Evolutionary conservation across 1,140 invertebrate species (phyloP).

Genomic region (Babylonia areolata): DNA sequence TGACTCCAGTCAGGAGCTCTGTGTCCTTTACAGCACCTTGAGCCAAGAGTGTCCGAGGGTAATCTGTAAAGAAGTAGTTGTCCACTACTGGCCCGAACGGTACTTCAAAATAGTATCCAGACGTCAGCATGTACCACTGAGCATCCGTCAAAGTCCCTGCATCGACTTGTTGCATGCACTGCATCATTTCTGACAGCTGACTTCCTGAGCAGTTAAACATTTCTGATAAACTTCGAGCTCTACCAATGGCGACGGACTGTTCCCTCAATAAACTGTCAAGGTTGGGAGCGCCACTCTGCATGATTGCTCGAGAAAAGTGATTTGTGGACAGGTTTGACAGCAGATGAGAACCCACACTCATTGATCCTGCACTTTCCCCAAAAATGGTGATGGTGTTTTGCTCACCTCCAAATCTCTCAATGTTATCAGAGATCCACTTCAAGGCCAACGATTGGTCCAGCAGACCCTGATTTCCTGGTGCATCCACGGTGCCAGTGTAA

Average conservation of each 20-base stretch:
- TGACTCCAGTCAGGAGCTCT: slow-evolving; percentile 93
- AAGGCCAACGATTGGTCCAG: slow-evolving; percentile 83
- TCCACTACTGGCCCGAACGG: slow-evolving; percentile 94
- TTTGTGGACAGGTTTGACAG: slow-evolving; percentile 88
- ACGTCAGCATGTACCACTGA: slow-evolving; percentile 81
- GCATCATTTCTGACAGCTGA: slow-evolving; percentile 80
- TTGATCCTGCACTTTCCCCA: slow-evolving; percentile 81
- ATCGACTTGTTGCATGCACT: slow-evolving; percentile 85
- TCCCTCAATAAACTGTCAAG: slow-evolving; percentile 93
- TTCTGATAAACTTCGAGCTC: slow-evolving; percentile 77
- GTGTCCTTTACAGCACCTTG: slow-evolving; percentile 93
- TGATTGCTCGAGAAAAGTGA: slow-evolving; percentile 87
- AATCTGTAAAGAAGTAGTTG: slow-evolving; percentile 91
- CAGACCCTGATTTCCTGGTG: slow-evolving; percentile 66
- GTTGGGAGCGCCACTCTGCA: slow-evolving; percentile 79
- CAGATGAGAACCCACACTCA: slow-evolving; percentile 92
- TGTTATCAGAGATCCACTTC: slow-evolving; percentile 84
- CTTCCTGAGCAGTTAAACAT: slow-evolving; percentile 43
- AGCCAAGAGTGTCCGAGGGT: slow-evolving; percentile 84
- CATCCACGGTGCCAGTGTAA: slow-evolving; percentile 92
- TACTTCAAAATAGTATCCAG: slow-evolving; percentile 77
- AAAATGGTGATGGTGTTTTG: slow-evolving; percentile 82
- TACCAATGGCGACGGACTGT: slow-evolving; percentile 85
- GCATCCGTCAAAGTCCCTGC: slow-evolving; percentile 87
- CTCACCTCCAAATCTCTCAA: slow-evolving; percentile 84